phyloP scores from a whole-genome alignment of 2,113 vertebrate genomes.

The Labeo catla region DNA sequence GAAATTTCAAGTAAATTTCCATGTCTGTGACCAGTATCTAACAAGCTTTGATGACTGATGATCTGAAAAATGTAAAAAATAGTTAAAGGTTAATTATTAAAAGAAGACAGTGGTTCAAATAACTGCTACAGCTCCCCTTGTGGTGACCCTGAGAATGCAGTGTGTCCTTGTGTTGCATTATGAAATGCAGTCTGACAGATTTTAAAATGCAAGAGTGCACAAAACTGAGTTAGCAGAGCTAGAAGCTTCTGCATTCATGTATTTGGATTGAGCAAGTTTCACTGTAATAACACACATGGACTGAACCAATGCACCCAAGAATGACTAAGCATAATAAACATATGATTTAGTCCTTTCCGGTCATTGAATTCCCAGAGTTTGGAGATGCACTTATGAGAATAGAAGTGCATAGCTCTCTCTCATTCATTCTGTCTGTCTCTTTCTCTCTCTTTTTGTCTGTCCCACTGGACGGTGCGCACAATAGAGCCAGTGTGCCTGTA shows the following conservation, averaged over 20 bases:
- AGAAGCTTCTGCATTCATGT: not conserved
- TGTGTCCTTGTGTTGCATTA: not conserved
- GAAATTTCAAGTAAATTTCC: no score
- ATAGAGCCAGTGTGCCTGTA: conserved; percentile 53
- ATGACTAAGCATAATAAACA: not conserved
- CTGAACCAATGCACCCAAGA: not conserved
- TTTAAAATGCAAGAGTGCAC: not conserved
- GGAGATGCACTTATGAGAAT: conserved; percentile 1
- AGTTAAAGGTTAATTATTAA: no score
- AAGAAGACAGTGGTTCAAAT: no score
- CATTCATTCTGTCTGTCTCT: conserved; percentile 14
- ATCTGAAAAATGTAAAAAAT: no score
- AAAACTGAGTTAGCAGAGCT: not conserved
- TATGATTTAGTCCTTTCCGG: not conserved
- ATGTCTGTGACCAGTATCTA: no score
- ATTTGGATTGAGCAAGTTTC: not conserved
- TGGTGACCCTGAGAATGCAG: not conserved
- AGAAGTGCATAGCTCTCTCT: conserved; percentile 5
- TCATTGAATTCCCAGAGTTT: not conserved
- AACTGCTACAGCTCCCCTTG: not conserved
- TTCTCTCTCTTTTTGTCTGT: conserved; percentile 9
- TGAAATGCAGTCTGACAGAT: not conserved
- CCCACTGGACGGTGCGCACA: conserved; percentile 20
- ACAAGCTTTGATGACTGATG: no score
- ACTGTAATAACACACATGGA: not conserved